Base-by-base conservation (phyloP, 2,113 vertebrate species). In the Aldabrachelys gigantea region DNA sequence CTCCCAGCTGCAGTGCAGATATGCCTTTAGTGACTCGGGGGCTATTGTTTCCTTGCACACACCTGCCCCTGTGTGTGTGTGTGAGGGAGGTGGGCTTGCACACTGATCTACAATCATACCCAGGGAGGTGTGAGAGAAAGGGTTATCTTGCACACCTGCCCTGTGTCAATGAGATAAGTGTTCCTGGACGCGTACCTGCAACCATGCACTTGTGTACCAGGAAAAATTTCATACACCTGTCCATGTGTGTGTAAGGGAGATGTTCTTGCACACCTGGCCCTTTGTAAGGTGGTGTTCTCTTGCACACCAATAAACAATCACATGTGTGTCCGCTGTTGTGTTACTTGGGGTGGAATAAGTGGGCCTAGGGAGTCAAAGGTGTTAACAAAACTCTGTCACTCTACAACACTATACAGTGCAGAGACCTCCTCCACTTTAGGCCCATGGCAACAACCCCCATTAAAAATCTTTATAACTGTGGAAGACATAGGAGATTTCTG, bases 221-320 rank as follows among this genome's bases (percentile, higher is more conserved):
- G 69, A 82, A 87, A 87, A 93, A 96, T 93, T 94, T 76, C 88
- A 87, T 27, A 85, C 41, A 35, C 80, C 93, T 96, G 94, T 54
- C 89, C 87, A 12, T 44, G 31, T 7, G 0, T 54, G 82, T 0
- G 0, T 90, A 84, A 65, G 54, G 88, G 81, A 10, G 0, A 0
- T 53, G 5, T 94, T 96, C 88, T 59, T 88, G 22, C n/a, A 21
- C n/a, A 24, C 22, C 22, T 22, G n/a, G 24, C 72, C 38, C n/a
- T 75, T 38, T 75, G 38, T 44, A 75, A 75, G 38, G 22, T 3
- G 5, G 38, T 75, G 72, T 76, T 76, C 21, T 76, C 21, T 12
- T 44, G 72, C 72, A 76, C 72, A 44, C 72, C 72, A 24, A 12
- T 11, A 44, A 76, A 44, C 38, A 76, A 44, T 44, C 72, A 76